Conservation (phyloP, 2,888 invertebrate genomes). For the Microctonus hyperodae region DNA sequence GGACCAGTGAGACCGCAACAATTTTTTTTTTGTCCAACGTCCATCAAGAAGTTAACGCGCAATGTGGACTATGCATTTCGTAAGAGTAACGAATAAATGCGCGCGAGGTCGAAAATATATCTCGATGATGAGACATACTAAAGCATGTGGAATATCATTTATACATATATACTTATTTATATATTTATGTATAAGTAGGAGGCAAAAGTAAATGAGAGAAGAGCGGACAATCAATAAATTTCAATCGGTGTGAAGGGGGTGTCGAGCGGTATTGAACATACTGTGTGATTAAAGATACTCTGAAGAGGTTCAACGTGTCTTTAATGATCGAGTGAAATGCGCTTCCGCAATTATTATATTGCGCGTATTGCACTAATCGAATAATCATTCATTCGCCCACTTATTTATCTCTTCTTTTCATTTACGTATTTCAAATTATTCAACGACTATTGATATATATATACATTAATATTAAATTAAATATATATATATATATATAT, state of each 20-base stretch:
- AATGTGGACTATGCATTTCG: neutral
- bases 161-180: neutral
- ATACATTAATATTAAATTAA: too few species aligned
- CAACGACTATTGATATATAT: neutral
- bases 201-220: neutral
- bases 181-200: too few species aligned
- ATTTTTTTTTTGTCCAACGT: constrained; percentile 3
- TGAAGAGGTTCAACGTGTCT: neutral
- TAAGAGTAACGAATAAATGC: neutral
- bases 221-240: constrained; percentile 9
- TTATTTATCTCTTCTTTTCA: neutral
- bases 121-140: constrained; percentile 10
- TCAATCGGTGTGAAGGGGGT: neutral
- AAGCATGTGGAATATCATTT: neutral
- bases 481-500: too few species aligned
- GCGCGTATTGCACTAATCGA: neutral
- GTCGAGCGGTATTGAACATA: constrained; percentile 1
- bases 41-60: neutral
- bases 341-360: constrained; percentile 12
- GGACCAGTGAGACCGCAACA: constrained; percentile 8
- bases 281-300: constrained; percentile 3
- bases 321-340: constrained; percentile 10
- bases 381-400: neutral
- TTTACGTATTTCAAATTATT: neutral
- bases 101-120: constrained; percentile 1